A percentile compares a stretch with the other conserved stretches of the same genome.
phyloP scores from a whole-genome alignment of 2,113 vertebrate genomes.

The Acrocephalus arundinaceus region DNA sequence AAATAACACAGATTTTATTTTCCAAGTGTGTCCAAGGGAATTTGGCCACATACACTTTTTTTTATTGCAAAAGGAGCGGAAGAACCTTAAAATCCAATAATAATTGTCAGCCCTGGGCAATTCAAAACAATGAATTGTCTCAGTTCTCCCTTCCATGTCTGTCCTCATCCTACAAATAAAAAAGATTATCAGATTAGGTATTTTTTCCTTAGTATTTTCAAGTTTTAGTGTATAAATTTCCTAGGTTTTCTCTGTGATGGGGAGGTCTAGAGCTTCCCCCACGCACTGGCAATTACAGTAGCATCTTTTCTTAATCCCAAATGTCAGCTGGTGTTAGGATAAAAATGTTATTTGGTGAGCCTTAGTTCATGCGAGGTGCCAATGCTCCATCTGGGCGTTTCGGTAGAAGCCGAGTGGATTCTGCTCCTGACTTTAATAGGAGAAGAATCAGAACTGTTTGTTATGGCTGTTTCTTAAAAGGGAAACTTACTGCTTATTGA shows the following conservation, averaged over 20 bases:
- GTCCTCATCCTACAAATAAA: neutral
- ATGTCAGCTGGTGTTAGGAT: neutral
- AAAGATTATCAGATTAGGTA: neutral
- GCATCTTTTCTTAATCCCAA: neutral
- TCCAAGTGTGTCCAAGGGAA: neutral
- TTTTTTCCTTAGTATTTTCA: neutral
- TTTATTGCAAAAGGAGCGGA: neutral
- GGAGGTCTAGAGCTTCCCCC: neutral
- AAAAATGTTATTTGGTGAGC: neutral
- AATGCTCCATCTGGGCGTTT: neutral
- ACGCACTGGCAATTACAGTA: neutral
- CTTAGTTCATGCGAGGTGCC: neutral
- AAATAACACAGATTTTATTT: constrained; percentile 24
- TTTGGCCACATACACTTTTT: constrained; percentile 10
- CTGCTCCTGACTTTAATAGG: constrained; percentile 55
- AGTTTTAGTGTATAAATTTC: neutral
- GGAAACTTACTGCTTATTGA: constrained; percentile 36
- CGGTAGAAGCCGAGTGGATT: rapidly evolving
- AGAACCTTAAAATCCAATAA: neutral
- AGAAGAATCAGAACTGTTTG: constrained; percentile 8
- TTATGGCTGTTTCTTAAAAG: constrained; percentile 38
- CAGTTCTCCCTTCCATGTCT: neutral
- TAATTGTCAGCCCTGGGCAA: neutral
- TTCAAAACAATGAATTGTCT: neutral
- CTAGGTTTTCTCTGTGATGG: neutral